These are phyloP conservation scores for Patella vulgata DNA, from an alignment of 1,140 invertebrate species.

Conservation along the genomic window DNA sequence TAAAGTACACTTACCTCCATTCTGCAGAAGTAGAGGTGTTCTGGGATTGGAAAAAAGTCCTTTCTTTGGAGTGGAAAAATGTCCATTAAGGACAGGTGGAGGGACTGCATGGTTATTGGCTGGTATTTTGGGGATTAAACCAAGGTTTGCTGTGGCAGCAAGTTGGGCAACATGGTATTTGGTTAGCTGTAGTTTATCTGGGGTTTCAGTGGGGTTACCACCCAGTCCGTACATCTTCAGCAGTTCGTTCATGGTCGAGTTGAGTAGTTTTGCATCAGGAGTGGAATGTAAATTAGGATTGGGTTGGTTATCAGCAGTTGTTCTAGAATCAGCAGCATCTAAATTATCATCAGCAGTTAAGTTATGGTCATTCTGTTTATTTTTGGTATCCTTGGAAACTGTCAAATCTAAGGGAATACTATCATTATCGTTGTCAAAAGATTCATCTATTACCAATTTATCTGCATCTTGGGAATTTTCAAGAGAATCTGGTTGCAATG, in stretches of 20 bases:
- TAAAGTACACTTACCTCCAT: not conserved
- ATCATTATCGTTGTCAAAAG: no score
- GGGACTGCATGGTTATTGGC: no score
- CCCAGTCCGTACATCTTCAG: conserved; percentile 75
- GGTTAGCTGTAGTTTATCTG: conserved; percentile 2
- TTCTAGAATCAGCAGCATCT: no score
- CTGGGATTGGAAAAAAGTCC: not conserved
- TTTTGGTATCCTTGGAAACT: no score
- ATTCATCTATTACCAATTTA: no score
- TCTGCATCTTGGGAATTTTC: no score
- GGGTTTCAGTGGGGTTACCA: conserved; percentile 5
- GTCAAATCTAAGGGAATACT: no score
- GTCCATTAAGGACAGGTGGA: no score
- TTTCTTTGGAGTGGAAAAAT: not conserved
- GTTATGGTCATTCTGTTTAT: no score
- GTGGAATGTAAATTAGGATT: not conserved
- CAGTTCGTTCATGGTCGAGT: conserved; percentile 80
- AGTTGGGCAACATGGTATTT: conserved; percentile 27
- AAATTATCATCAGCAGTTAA: no score
- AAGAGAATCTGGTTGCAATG: no score
- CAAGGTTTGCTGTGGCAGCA: conserved; percentile 29
- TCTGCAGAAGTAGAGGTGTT: not conserved
- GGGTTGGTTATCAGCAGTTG: conserved; percentile 1
- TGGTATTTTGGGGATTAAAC: no score
- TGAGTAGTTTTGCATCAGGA: conserved; percentile 62